These are phyloP conservation scores for Hirtodrosophila cameraria DNA, from an alignment of 2,888 invertebrate species.

Conservation along the genomic window DNA sequence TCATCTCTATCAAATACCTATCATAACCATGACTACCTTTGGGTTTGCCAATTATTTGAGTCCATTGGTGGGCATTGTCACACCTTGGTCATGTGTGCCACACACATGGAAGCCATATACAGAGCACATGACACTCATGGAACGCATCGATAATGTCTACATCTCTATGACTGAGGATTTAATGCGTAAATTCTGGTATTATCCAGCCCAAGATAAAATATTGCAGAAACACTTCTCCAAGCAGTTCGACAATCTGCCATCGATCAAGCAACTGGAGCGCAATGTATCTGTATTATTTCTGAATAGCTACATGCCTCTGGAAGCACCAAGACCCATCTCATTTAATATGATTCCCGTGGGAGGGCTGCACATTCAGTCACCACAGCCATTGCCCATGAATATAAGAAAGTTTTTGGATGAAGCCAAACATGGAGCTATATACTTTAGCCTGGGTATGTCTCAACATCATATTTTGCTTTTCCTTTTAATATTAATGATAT, in stretches of 20 bases:
- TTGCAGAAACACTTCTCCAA: slow-evolving; percentile 69
- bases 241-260: slow-evolving; percentile 70
- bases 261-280: slow-evolving; percentile 83
- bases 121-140: slow-evolving; percentile 85
- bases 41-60: slow-evolving; percentile 83
- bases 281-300: slow-evolving; percentile 84
- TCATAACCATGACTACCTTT: slow-evolving; percentile 80
- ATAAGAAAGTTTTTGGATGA: slow-evolving; percentile 82
- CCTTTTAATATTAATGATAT: not conserved
- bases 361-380: slow-evolving; percentile 85
- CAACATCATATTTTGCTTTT: rapidly evolving
- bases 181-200: slow-evolving; percentile 64
- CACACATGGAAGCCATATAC: slow-evolving; percentile 83
- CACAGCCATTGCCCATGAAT: slow-evolving; percentile 68
- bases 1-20: slow-evolving; percentile 82
- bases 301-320: slow-evolving; percentile 84
- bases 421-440: slow-evolving; percentile 65
- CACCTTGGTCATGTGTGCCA: slow-evolving; percentile 84
- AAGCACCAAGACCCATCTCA: slow-evolving; percentile 82
- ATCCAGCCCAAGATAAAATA: slow-evolving; percentile 76
- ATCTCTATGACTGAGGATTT: slow-evolving; percentile 67
- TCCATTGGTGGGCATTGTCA: slow-evolving; percentile 83
- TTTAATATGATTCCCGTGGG: slow-evolving; percentile 85
- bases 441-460: slow-evolving; percentile 82
- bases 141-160: slow-evolving; percentile 85